Conservation (phyloP, 2,888 invertebrate genomes). For the Erpobdella octoculata region DNA sequence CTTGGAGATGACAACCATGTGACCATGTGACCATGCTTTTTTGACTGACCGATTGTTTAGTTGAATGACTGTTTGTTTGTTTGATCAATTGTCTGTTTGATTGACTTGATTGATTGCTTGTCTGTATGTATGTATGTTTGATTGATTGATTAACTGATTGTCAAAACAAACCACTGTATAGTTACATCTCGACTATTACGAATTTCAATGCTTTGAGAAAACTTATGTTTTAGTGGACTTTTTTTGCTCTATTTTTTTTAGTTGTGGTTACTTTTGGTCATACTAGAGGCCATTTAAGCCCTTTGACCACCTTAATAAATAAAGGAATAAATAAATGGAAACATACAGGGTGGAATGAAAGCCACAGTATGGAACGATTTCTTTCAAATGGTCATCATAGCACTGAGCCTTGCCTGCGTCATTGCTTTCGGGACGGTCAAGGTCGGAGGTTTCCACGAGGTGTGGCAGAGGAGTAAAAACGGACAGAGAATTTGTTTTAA, state of each 20-base stretch:
- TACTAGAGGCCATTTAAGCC: too few species aligned
- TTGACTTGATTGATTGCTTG: not conserved
- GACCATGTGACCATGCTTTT: too few species aligned
- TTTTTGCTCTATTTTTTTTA: not conserved
- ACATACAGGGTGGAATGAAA: constrained; percentile 24
- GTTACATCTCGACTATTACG: too few species aligned
- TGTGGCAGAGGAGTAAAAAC: constrained; percentile 26
- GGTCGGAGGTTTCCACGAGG: constrained; percentile 29
- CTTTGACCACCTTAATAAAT: too few species aligned
- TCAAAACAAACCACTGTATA: too few species aligned
- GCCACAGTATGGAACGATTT: constrained; percentile 46
- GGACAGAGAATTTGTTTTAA: constrained; percentile 34
- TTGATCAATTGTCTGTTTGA: not conserved
- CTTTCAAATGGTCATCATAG: constrained; percentile 46
- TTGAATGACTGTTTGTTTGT: not conserved
- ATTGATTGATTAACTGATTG: not conserved
- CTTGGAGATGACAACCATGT: too few species aligned
- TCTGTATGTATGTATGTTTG: not conserved
- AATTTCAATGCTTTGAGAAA: not conserved
- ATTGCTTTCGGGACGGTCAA: constrained; percentile 37
- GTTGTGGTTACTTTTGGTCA: not conserved
- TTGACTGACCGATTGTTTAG: not conserved
- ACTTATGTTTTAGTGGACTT: not conserved
- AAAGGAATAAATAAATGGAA: too few species aligned
- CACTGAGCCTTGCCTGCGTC: constrained; percentile 41